A percentile compares a stretch with the other conserved stretches of the same genome.
Evolutionary conservation across 2,113 vertebrate genomes (phyloP).

Genomic region (Alces alces): DNA sequence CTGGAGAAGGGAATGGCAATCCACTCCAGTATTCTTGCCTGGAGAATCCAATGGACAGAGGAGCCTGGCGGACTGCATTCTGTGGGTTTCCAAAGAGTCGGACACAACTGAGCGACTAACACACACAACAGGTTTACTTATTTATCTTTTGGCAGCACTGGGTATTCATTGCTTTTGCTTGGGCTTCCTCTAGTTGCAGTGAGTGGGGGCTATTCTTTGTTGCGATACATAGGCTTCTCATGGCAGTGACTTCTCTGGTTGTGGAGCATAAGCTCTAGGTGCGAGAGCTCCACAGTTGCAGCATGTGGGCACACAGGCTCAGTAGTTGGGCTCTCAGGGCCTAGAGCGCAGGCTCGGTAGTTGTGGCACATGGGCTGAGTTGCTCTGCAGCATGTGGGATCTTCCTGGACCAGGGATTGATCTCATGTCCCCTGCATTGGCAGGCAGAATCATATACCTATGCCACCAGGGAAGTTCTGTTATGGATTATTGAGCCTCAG

Average conservation of each 20-base stretch:
- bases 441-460: background rate
- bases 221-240: background rate
- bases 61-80: background rate
- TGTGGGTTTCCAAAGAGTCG: background rate
- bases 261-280: background rate
- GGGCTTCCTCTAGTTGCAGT: background rate
- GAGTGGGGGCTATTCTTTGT: background rate
- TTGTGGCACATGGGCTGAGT: background rate
- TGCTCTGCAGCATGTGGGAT: background rate
- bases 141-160: background rate
- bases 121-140: background rate
- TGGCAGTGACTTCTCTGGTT: background rate
- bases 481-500: background rate
- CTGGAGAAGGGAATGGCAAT: background rate
- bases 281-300: background rate
- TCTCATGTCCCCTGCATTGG: background rate
- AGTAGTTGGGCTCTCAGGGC: background rate
- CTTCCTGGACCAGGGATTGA: background rate
- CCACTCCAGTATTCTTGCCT: background rate
- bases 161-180: background rate
- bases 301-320: background rate
- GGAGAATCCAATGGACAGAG: background rate
- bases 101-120: background rate
- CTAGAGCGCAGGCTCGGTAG: background rate
- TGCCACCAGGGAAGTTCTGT: background rate